Conservation (phyloP, 2,888 invertebrate species). For the Heteromyza rotundicornis region DNA sequence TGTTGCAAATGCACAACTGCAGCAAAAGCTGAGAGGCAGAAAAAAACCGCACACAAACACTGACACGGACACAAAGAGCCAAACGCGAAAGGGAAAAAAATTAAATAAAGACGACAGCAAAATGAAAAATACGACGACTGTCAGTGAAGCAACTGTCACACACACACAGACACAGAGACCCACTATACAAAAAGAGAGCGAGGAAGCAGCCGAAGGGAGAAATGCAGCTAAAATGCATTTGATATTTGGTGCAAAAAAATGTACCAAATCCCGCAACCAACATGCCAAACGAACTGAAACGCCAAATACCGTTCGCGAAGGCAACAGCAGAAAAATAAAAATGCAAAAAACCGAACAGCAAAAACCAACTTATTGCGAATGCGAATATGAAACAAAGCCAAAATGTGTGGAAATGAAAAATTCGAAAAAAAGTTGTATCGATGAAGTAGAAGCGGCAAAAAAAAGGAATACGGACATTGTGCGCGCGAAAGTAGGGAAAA, state of each 20-base stretch:
- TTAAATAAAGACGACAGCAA: constrained; percentile 20
- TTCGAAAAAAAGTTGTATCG: constrained; percentile 40
- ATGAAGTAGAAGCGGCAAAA: constrained; percentile 17
- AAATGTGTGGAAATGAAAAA: constrained; percentile 5
- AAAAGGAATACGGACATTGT: constrained; percentile 49
- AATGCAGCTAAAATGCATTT: constrained; percentile 43
- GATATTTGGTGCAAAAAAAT: neutral
- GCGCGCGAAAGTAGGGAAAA: constrained; percentile 55
- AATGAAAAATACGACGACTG: constrained; percentile 23
- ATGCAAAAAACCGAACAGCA: constrained; percentile 24
- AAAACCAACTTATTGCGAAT: neutral
- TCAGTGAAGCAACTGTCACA: neutral
- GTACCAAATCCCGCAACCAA: constrained; percentile 2
- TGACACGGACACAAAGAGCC: no score
- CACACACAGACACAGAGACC: neutral
- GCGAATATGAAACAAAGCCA: constrained; percentile 15
- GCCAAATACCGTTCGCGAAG: neutral
- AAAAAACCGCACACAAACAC: no score
- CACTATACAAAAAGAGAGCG: neutral
- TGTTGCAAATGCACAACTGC: no score
- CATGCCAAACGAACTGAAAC: neutral
- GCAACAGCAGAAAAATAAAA: constrained; percentile 15
- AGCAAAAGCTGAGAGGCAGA: no score
- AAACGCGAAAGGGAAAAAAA: constrained; percentile 4
- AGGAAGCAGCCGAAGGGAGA: constrained; percentile 24